Evolutionary conservation across 2,797 vertebrate genomes (phyloP), one percentile per base, ranked within the genome.

Genomic region (Aphelocoma californica): DNA sequence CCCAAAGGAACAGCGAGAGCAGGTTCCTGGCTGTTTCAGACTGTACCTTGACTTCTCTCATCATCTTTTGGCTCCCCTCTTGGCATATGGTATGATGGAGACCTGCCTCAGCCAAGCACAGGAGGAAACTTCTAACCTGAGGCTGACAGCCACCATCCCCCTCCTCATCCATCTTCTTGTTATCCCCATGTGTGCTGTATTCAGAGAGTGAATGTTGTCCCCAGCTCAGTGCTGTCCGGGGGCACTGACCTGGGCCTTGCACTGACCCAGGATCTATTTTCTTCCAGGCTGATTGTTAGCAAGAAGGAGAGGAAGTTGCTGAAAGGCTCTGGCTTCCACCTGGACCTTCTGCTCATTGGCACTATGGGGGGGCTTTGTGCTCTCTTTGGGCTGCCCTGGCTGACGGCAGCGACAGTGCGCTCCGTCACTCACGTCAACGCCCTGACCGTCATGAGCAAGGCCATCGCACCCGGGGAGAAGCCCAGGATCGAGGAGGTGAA

Each of bases 401-500:
- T 99, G 90, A 99, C 99, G 0, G 99, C 99, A 0, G 99, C 99
- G 13, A 99, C 99, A 0, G 99, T 99, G 73, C 99, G 99, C 91
- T 99, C 99, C 0, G 98, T 99, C 95, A 99, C 99, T 18, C 99
- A 99, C 0, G 99, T 99, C 96, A 99, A 99, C 0, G 99, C 99
- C 2, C 98, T 99, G 88, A 99, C 99, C 0, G 98, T 99, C 86
- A 99, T 99, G 99, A 99, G 99, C 97, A 99, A 99, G 85, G 99
- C 99, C 95, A 99, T 99, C 0, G 99, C 99, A 0, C 99, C 99
- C 0, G 99, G 99, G 10, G 99, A 99, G 78, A 99, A 99, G 97
- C 98, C 98, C 87, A 97, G 98, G 98, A 98, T 98, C 10, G 95
- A 98, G 97, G 98, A 97, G 95, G 98, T 98, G 92, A 98, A 98